Percentiles rank a stretch among this genome's conserved stretches.
Conservation (phyloP, 2,113 vertebrate species). For the Aldabrachelys gigantea region DNA sequence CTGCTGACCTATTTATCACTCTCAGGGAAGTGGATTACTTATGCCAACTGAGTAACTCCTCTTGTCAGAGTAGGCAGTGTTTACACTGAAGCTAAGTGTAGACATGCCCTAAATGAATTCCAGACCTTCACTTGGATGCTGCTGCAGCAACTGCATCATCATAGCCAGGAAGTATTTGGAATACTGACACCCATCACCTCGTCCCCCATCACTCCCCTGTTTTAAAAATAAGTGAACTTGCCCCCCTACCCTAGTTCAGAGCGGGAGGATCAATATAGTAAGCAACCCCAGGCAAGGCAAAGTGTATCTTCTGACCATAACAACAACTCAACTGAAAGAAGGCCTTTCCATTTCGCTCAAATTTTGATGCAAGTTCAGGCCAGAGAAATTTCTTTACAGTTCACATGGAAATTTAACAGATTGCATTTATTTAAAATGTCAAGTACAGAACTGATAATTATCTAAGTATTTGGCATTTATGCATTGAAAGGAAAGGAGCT, state of each 20-base stretch:
- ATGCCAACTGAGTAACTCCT: neutral
- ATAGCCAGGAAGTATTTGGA: neutral
- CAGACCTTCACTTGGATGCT: neutral
- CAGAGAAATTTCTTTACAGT: neutral
- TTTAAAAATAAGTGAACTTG: neutral
- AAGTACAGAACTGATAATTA: neutral
- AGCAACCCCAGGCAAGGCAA: neutral
- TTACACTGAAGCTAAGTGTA: neutral
- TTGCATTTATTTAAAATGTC: neutral
- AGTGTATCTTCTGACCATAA: neutral
- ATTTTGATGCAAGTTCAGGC: neutral
- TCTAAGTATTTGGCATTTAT: neutral
- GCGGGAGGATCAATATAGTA: neutral
- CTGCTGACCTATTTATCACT: neutral
- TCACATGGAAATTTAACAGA: neutral
- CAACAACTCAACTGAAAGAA: neutral
- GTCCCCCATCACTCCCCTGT: neutral
- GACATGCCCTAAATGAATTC: neutral
- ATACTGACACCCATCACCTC: neutral
- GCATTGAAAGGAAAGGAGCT: neutral
- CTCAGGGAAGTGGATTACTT: neutral
- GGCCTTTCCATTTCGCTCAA: neutral
- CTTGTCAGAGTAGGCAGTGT: neutral
- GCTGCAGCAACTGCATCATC: neutral
- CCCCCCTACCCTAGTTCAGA: neutral